Base-by-base conservation (phyloP, 1,140 invertebrate genomes). In the Aradophagus sp. region DNA sequence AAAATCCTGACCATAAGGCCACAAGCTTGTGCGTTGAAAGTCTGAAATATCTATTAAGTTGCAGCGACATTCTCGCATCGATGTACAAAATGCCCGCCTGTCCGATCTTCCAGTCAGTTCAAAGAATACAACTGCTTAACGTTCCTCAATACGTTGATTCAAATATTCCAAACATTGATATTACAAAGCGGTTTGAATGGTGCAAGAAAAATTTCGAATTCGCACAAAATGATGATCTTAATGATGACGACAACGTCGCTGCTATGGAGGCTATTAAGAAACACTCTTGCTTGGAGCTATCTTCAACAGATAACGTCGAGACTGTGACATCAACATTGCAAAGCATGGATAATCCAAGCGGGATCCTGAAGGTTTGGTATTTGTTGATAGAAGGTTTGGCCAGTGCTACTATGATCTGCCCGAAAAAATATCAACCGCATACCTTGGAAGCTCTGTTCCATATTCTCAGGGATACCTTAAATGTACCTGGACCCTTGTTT, bases 71-170 rank as follows among this genome's bases (percentile, higher is more conserved):
- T 58, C 84, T 98, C 17, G 91, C 92, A 1, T 93, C 94, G 71
- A 97, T 97, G 94, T 96, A 95, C 82, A 91, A 91, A 75, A 97
- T 98, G 95, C 95, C 95, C 11, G 94, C 94, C 65, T 97, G 95
- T 82, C 96, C 95, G 0, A 92, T 94, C 36, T 97, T 98, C 77
- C 94, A 96, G 80, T 92, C 95, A 7, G 93, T 94, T 0, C 92
- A 96, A 74, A 91, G 93, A 78, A 94, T 96, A 58, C 93, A 94
- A 77, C 88, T 93, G 0, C 92, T 93, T 35, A 90, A 90, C 12
- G 89, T 91, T 2, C 89, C 93, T 7, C 90, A 93, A 61, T 89
- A 93, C 55, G 94, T 96, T 0, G 94, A 96, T 83, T 90, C 93
- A 1, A 89, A 91, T n/a, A 93, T 96, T 71, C 92, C 93, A n/a